These are phyloP conservation scores for Okapia johnstoni DNA, from an alignment of 2,113 vertebrate genomes.

Conservation along the genomic window DNA sequence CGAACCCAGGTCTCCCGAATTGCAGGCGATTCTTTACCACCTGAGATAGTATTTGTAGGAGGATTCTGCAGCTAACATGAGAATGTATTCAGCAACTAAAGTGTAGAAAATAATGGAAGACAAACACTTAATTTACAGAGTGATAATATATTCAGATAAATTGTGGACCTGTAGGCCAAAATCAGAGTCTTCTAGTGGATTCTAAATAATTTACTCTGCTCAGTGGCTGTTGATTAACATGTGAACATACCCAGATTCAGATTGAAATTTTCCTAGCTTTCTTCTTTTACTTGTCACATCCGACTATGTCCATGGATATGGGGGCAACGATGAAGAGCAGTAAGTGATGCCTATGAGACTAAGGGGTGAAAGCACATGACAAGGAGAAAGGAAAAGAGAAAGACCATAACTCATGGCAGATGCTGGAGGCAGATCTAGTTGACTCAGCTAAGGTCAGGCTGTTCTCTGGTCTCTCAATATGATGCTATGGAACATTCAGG, in stretches of 20 bases:
- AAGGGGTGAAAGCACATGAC: neutral
- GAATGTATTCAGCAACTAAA: neutral
- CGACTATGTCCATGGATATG: neutral
- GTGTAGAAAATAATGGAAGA: neutral
- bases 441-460: neutral
- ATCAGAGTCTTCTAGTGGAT: neutral
- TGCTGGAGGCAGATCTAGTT: neutral
- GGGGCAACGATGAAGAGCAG: neutral
- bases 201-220: neutral
- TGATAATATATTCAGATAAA: neutral
- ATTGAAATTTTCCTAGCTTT: neutral
- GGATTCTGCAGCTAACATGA: neutral
- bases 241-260: neutral
- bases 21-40: neutral
- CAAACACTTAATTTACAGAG: neutral
- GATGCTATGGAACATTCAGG: neutral
- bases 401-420: neutral
- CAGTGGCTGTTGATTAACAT: neutral
- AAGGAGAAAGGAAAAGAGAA: neutral
- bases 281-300: neutral
- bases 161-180: neutral
- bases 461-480: neutral
- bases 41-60: neutral
- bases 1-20: accelerated
- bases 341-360: neutral